Evolutionary conservation across 2,113 vertebrate species (phyloP).

Genomic region (Tachysurus vachellii): DNA sequence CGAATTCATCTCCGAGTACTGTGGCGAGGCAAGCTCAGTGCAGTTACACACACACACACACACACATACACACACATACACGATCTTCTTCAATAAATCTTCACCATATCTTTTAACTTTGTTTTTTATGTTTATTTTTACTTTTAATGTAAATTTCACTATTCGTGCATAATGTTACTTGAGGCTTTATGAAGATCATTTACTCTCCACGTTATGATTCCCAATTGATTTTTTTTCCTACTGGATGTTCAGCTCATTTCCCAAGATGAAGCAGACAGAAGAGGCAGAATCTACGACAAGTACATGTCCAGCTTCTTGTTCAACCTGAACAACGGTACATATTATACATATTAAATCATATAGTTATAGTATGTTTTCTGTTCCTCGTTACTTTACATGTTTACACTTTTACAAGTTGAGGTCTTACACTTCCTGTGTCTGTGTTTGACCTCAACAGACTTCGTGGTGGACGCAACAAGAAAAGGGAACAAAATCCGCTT

Average conservation of each 20-base stretch:
- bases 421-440: not conserved
- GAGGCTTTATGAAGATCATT: not conserved
- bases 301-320: constrained; percentile 99
- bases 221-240: not conserved
- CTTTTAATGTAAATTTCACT: not conserved
- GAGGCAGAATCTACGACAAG: constrained; percentile 97
- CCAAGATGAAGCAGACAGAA: constrained; percentile 94
- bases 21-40: constrained; percentile 85
- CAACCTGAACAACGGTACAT: constrained; percentile 95
- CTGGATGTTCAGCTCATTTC: constrained; percentile 85
- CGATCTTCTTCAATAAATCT: not conserved
- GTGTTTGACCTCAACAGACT: constrained; percentile 75
- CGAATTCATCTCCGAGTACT: constrained; percentile 98
- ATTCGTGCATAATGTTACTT: no score
- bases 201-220: not conserved
- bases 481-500: constrained; percentile 99
- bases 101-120: not conserved
- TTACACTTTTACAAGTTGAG: not conserved
- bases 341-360: no score
- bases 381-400: constrained; percentile 11
- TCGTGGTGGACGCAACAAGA: constrained; percentile 95
- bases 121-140: not conserved
- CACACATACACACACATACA: not conserved
- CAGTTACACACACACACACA: not conserved
- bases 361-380: not conserved